These are phyloP conservation scores for Myzus persicae DNA, from an alignment of 1,140 invertebrate genomes.

Conservation along the genomic window DNA sequence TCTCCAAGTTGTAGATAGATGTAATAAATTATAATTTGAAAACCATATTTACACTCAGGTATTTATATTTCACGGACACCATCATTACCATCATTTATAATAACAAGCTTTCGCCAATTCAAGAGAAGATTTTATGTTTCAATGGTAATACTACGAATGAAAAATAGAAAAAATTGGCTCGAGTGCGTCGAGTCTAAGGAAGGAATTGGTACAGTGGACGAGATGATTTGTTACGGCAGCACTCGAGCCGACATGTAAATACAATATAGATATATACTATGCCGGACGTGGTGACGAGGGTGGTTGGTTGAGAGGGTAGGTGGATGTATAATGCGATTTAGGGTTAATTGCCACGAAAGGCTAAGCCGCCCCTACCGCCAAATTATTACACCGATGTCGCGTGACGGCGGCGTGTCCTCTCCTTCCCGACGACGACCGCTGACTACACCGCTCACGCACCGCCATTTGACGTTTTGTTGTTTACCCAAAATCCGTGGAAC, in stretches of 20 bases:
- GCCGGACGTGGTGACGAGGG: not conserved
- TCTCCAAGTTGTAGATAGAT: not conserved
- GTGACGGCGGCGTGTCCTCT: not conserved
- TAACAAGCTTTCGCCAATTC: not conserved
- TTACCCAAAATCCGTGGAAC: not conserved
- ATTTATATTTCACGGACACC: not conserved
- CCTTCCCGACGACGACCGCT: not conserved
- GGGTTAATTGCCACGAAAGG: constrained; percentile 43
- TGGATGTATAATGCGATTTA: constrained; percentile 1
- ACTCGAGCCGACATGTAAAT: not conserved
- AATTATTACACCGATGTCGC: constrained; percentile 40
- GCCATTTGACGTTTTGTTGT: constrained; percentile 26
- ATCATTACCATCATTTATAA: not conserved
- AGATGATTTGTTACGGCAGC: constrained; percentile 5
- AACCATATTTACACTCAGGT: not conserved
- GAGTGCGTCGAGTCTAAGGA: not conserved
- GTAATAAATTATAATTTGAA: constrained; percentile 7
- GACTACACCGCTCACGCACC: not conserved
- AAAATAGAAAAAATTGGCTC: not conserved
- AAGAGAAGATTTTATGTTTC: not conserved
- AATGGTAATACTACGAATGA: not conserved
- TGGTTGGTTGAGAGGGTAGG: not conserved
- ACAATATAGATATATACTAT: constrained; percentile 11
- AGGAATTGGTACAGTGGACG: not conserved
- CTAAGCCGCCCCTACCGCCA: constrained; percentile 14